phyloP scores from a whole-genome alignment of 1,140 invertebrate genomes.

The Achatina immaculata region DNA sequence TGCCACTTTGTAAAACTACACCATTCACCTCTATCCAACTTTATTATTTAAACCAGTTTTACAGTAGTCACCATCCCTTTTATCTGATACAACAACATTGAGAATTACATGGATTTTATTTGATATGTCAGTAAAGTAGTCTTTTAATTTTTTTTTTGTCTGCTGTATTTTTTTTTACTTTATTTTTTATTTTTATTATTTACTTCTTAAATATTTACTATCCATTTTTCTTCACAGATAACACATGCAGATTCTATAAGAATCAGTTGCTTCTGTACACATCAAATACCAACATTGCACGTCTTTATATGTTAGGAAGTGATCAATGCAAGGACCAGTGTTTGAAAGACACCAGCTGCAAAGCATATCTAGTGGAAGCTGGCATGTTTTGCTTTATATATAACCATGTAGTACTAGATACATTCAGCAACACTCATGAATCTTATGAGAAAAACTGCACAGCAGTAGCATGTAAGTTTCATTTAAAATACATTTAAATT shows the following conservation, averaged over 20 bases:
- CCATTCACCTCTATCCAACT: too few species aligned
- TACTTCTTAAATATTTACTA: too few species aligned
- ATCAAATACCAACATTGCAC: background rate
- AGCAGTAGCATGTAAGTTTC: background rate
- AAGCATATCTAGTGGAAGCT: background rate
- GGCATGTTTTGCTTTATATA: background rate
- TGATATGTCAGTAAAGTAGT: too few species aligned
- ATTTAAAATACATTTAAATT: too few species aligned
- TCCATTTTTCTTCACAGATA: background rate
- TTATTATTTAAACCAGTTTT: too few species aligned
- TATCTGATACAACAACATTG: too few species aligned
- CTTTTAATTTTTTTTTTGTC: too few species aligned
- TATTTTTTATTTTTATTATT: too few species aligned
- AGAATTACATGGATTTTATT: too few species aligned
- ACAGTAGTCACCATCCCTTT: too few species aligned
- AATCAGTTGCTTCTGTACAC: background rate
- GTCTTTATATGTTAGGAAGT: background rate
- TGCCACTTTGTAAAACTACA: too few species aligned
- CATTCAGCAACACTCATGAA: constrained; percentile 81
- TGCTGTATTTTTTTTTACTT: too few species aligned
- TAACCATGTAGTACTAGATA: background rate
- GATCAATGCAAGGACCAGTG: constrained; percentile 1
- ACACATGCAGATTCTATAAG: background rate
- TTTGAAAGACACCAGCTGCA: background rate
- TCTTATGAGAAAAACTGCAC: constrained; percentile 7